These are phyloP conservation scores for Nycteola revayana DNA, from an alignment of 2,888 invertebrate species.

Conservation along the genomic window DNA sequence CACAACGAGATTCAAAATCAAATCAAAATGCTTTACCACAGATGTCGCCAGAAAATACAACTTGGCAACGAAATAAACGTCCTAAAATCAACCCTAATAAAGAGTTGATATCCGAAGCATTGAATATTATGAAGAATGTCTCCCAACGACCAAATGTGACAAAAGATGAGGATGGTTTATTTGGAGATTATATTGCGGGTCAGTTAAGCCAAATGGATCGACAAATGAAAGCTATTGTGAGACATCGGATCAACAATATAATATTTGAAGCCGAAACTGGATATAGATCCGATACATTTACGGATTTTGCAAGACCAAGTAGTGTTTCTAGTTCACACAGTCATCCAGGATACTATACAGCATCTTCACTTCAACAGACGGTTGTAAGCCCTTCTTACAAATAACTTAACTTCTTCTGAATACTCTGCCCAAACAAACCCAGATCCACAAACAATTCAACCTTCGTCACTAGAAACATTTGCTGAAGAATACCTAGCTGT, in stretches of 20 bases:
- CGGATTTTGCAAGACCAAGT: slow-evolving; percentile 7
- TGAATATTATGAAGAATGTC: slow-evolving; percentile 21
- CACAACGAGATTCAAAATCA: slow-evolving; percentile 13
- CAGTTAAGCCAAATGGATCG: slow-evolving; percentile 20
- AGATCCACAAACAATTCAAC: slow-evolving; percentile 8
- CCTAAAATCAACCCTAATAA: slow-evolving; percentile 15
- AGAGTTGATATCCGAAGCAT: slow-evolving; percentile 20
- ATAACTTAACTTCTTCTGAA: slow-evolving; percentile 10
- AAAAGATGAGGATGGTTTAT: slow-evolving; percentile 23
- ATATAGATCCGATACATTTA: slow-evolving; percentile 9
- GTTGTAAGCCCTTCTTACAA: slow-evolving; percentile 9
- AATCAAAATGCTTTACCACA: slow-evolving; percentile 17
- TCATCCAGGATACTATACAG: slow-evolving; percentile 16
- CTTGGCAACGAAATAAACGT: slow-evolving; percentile 17
- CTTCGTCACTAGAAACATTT: slow-evolving; percentile 10
- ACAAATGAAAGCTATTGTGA: slow-evolving; percentile 17
- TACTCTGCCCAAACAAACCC: slow-evolving; percentile 14
- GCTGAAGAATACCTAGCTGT: slow-evolving; percentile 8
- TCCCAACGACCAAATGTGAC: slow-evolving; percentile 17
- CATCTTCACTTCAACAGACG: slow-evolving; percentile 9
- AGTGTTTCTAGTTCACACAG: slow-evolving; percentile 13
- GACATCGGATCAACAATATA: slow-evolving; percentile 25
- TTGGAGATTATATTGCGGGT: slow-evolving; percentile 23
- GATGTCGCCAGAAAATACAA: slow-evolving; percentile 8
- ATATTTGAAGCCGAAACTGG: slow-evolving; percentile 27